These are phyloP conservation scores for Bubalus kerabau DNA, from an alignment of 2,113 vertebrate species.

Conservation along the genomic window DNA sequence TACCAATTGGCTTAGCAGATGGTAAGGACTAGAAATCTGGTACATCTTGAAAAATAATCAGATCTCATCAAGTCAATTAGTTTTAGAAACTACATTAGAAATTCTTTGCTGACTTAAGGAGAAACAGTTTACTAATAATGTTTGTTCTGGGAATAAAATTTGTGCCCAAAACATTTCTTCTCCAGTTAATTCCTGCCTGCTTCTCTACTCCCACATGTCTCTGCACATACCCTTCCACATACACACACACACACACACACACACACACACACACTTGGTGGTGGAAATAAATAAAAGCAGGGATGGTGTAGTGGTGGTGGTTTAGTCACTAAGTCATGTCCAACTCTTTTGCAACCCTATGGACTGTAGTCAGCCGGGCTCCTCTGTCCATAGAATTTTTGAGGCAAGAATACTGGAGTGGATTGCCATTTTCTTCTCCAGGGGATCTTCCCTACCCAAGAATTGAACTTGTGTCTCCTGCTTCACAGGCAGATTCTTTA, in stretches of 20 bases:
- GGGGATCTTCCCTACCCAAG: background rate
- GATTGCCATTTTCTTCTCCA: background rate
- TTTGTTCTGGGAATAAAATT: conserved; percentile 23
- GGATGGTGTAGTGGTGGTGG: background rate
- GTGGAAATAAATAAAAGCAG: background rate
- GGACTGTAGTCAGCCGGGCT: background rate
- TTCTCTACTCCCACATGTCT: background rate
- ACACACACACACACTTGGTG: background rate
- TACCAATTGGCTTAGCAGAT: conserved; percentile 34
- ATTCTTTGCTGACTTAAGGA: conserved; percentile 45
- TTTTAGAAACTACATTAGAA: conserved; percentile 39
- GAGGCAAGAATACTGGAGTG: background rate
- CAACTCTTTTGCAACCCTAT: background rate
- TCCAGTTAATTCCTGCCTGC: background rate
- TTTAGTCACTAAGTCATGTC: background rate
- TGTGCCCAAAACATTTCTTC: background rate
- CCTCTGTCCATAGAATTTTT: background rate
- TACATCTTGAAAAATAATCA: conserved; percentile 49
- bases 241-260: background rate
- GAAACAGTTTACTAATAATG: background rate
- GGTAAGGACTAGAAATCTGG: conserved; percentile 24
- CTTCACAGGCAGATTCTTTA: background rate
- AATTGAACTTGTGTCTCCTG: background rate
- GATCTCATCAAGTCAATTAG: conserved; percentile 8
- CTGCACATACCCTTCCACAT: background rate